phyloP scores from a whole-genome alignment of 92 coral and sea anemone species.

The Hydrozoanthus gracilis region DNA sequence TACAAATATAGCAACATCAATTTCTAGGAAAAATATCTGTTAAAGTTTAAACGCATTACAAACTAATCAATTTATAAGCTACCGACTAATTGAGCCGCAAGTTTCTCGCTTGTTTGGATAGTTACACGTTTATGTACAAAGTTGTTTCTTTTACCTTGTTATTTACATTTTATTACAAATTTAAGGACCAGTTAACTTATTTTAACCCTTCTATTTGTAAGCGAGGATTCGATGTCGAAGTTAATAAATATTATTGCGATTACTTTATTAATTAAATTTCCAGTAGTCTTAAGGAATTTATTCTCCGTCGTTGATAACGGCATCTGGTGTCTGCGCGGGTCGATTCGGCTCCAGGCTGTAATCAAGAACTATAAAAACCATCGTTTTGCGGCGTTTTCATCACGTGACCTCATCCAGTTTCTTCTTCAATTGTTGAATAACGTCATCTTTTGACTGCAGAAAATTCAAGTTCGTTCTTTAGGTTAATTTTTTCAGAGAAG shows the following conservation, averaged over 20 bases:
- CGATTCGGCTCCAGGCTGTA: not conserved
- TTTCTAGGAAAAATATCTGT: not conserved
- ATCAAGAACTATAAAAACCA: not conserved
- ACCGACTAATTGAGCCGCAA: not conserved
- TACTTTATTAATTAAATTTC: not conserved
- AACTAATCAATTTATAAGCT: not conserved
- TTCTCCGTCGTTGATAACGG: not conserved
- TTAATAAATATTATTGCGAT: not conserved
- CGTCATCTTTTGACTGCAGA: constrained; percentile 43
- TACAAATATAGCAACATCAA: not conserved
- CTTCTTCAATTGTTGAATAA: constrained; percentile 37
- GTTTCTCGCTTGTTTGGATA: not conserved
- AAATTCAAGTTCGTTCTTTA: not conserved
- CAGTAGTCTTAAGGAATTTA: not conserved
- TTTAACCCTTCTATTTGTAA: not conserved
- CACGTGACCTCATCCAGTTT: constrained; percentile 36
- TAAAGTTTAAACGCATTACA: not conserved
- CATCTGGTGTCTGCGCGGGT: not conserved
- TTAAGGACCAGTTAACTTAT: not conserved
- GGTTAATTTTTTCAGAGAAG: not conserved
- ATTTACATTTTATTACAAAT: not conserved
- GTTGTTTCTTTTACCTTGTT: not conserved
- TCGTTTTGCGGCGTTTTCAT: not conserved
- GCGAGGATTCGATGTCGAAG: not conserved
- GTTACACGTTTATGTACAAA: not conserved